Base-by-base conservation (phyloP, 2,888 invertebrate species). In the Sepiola atlantica region DNA sequence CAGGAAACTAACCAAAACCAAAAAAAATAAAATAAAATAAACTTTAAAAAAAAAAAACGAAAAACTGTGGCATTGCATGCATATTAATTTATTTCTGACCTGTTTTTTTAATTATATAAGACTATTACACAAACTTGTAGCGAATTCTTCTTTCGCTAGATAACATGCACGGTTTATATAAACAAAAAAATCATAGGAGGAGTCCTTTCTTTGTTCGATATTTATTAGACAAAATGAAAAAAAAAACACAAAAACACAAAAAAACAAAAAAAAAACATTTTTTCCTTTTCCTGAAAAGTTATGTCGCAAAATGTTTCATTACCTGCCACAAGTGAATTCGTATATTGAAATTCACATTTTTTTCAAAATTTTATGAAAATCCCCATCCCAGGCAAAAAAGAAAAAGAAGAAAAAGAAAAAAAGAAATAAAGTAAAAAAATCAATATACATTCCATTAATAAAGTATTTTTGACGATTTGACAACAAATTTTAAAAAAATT, bases 401-500 rank as follows among this genome's bases (percentile, higher is more conserved):
- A 90, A 90, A 90, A 90, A 90, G 16, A 35, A n/a, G 24, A 24
- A 90, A 90, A 28, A 90, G 8, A 24, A 90, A 6, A 35, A 45
- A 35, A 91, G 35, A 91, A 91, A 20, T 35, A 91, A 91, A 45
- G 18, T 35, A 6, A 20, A 91, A 91, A 91, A 91, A 32, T 35
- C 35, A 35, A 91, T 91, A 91, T 91, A 91, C 91, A 91, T 91
- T 91, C 91, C 91, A 91, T 91, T 91, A 54, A 91, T 91, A 91
- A 91, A 91, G 91, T 91, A 91, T 91, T 91, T 91, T 91, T 91
- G 91, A 91, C 91, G 91, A 91, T 91, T 91, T 91, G 45, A 61
- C 35, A 91, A 91, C 21, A 91, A 45, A 45, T 12, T 91, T 45
- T 45, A 35, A 35, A 91, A 45, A 91, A 24, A 35, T 21, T 35